Percentiles rank a stretch among this genome's conserved stretches.
Conservation (phyloP, 92 coral and sea anemone genomes). For the Zoanthus sansibaricus region DNA sequence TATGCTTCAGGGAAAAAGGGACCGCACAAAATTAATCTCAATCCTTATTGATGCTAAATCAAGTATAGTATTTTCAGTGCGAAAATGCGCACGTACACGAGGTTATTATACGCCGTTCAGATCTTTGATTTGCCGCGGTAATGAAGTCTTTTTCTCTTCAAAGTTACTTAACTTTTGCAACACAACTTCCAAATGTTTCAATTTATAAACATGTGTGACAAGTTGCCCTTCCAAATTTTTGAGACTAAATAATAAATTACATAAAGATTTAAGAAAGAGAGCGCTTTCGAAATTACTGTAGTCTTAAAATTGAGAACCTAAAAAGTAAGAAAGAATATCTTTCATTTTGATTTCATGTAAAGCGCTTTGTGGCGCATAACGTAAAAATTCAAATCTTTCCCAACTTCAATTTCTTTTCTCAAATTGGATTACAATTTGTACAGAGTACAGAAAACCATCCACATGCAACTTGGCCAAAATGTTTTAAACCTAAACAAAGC, state of each 20-base stretch:
- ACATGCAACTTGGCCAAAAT: not conserved
- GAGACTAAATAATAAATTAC: too few relatives aligned
- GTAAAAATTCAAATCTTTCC: not conserved
- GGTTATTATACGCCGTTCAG: slow-evolving; percentile 9
- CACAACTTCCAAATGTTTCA: not conserved
- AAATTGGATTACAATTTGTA: not conserved
- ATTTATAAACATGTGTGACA: not conserved
- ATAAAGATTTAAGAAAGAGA: too few relatives aligned
- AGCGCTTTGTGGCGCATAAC: not conserved
- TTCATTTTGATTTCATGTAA: slow-evolving; percentile 6
- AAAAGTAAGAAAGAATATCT: too few relatives aligned
- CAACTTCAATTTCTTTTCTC: not conserved
- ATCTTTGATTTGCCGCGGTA: slow-evolving; percentile 43
- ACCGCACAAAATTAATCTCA: not conserved
- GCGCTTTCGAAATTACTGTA: not conserved
- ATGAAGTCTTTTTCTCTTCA: not conserved
- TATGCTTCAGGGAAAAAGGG: not conserved
- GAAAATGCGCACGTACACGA: slow-evolving; percentile 1
- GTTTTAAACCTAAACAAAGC: not conserved
- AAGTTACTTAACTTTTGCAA: not conserved
- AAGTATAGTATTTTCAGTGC: not conserved
- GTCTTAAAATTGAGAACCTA: too few relatives aligned
- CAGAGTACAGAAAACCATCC: not conserved
- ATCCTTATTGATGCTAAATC: not conserved
- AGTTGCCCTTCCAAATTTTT: too few relatives aligned